Base-by-base conservation (phyloP, 1,140 invertebrate species). In the Ostrea denselamellosa region DNA sequence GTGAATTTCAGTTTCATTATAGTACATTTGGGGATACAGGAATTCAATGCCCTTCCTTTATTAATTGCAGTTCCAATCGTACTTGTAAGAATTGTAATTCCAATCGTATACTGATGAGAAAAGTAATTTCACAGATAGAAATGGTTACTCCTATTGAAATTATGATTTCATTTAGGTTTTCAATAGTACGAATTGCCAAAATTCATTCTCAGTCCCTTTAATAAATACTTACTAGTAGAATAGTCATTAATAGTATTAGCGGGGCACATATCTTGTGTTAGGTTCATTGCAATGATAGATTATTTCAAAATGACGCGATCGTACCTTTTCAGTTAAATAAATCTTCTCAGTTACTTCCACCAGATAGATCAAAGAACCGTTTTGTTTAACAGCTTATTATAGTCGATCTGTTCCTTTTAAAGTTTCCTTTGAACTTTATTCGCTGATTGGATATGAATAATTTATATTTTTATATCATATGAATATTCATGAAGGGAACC, bases 381-480 rank as follows among this genome's bases (percentile, higher is more conserved):
- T 62, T 62, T 62, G 56, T 62, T 62, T n/a, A 62, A 62, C 17
- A 17, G 56, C n/a, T 62, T 62, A 62, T 62, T 62, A n/a, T 62
- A n/a, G 17, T 19, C 17, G 19, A 58, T 19, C 17, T 62, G n/a
- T 62, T 62, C 56, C 56, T 62, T 17, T 62, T 5, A 2, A 19
- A 62, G 56, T 62, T 62, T 12, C 17, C 56, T n/a, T n/a, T 19
- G 56, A 19, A n/a, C 56, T 62, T 62, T 19, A 19, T 19, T 17
- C n/a, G 17, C 56, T n/a, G 56, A 62, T 62, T 62, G 2, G n/a
- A n/a, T 62, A 62, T 62, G 56, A 62, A 62, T 62, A 19, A 62
- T n/a, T 62, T 56, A 19, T 19, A 62, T 62, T n/a, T 62, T 62
- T 62, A 19, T 62, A 19, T 62, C 7, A 62, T 58, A 58, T 58